Base-by-base conservation (phyloP, 2,113 vertebrate species). In the Malurus elegans region DNA sequence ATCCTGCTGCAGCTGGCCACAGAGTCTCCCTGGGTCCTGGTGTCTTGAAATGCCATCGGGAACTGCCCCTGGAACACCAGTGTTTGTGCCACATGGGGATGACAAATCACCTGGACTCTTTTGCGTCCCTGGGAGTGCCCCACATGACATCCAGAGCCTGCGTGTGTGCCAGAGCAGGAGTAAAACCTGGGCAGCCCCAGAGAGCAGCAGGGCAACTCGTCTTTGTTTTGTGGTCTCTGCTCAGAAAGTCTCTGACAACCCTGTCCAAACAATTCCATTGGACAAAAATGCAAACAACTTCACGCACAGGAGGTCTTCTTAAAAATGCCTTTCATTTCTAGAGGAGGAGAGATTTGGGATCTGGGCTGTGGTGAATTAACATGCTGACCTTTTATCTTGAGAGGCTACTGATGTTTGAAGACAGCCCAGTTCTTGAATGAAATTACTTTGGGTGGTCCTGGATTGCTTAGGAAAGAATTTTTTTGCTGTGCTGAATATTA, bases 371-470 rank as follows among this genome's bases (percentile, higher is more conserved):
- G 85, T 70, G 72, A 94, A 95, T 97, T 97, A 96, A 74, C 93
- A 84, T 56, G 34, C 84, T 97, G 97, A 97, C 79, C 92, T 97
- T 94, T 96, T 91, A 96, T 96, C 72, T 88, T 88, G 34, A 84
- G 81, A 92, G 95, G 89, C 79, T 88, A 90, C 84, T 3, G 6
- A 20, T 87, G 90, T 91, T 96, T 96, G 95, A 96, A 97, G 92
- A 65, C 72, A 88, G 87, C 48, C 61, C 64, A 67, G 48, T 61
- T 87, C 60, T 93, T 95, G 94, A 96, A 94, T 93, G 69, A 86
- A 93, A 86, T 93, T 92, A 26, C 79, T 94, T 95, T 94, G 95
- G 92, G 95, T 97, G 95, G 94, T 96, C 95, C 80, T 32, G 20
- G 9, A 79, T 76, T 96, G 79, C 83, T 88, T 80, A 96, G 79